Base-by-base conservation (phyloP, 2,113 vertebrate species). In the Chionodraco myersi region DNA sequence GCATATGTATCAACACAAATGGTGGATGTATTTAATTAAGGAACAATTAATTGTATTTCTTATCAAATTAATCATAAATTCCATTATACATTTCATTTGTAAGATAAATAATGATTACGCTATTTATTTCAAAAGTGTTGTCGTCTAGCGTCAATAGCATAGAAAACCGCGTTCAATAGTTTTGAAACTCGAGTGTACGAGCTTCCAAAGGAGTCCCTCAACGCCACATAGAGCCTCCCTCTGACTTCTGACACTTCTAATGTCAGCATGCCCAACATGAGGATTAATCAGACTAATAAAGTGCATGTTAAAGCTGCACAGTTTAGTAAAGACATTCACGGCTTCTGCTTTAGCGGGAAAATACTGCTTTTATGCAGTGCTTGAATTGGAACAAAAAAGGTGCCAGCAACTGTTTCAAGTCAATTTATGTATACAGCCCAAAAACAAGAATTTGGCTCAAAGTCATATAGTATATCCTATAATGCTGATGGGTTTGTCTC, bases 141-240 rank as follows among this genome's bases (percentile, higher is more conserved):
- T 3, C 10, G 2, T 70, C 1, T 45, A 3, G 4, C 4, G 44
- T 18, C 21, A 2, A 53, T 13, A 3, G 6, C 8, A 23, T 62
- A 3, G 16, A 45, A 23, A 51, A 3, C 3, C 0, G 0, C 16
- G 2, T 23, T 12, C 4, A 6, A 0, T 18, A 3, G 3, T 9
- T 41, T 3, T 8, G 60, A 3, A 9, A 0, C 0, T 68, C 0
- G 3, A 53, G 0, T 62, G 18, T 72, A 34, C 61, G 30, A 80
- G 59, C 49, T 72, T 48, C 0, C 0, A 10, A 21, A 54, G 1
- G 30, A 54, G 79, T 44, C n/a, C 5, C 1, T 75, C 0, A 83
- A 89, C 0, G 73, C 70, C 36, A 6, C 79, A 44, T 2, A 65
- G 68, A 45, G 54, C 72, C 69, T 74, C 68, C 54, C 59, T 41